These are phyloP conservation scores for Heliconius cydno DNA, from an alignment of 2,888 invertebrate species.

Conservation along the genomic window DNA sequence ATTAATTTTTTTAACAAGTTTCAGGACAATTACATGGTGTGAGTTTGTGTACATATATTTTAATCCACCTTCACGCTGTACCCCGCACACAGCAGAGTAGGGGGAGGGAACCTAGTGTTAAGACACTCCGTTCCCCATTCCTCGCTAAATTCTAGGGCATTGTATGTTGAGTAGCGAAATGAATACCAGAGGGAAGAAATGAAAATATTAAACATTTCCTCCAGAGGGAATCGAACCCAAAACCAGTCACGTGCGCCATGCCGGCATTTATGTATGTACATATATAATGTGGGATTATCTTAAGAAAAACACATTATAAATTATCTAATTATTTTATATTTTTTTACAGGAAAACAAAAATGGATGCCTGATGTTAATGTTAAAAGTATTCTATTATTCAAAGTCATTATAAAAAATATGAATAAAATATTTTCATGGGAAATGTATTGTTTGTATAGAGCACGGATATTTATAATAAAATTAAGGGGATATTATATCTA, in stretches of 20 bases:
- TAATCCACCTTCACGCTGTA: neutral
- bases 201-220: no score
- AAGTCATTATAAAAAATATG: neutral
- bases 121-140: no score
- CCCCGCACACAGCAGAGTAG: no score
- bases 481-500: neutral
- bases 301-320: neutral
- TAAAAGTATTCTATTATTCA: neutral
- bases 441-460: neutral
- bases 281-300: neutral
- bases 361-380: constrained; percentile 58
- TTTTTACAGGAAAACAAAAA: constrained; percentile 66
- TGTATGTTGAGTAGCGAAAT: neutral
- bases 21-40: neutral
- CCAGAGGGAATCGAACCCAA: no score
- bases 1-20: neutral
- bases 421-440: neutral
- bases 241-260: no score
- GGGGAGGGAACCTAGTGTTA: no score
- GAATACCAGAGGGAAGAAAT: neutral
- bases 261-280: neutral
- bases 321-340: constrained; percentile 1
- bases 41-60: neutral
- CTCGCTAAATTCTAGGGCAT: neutral
- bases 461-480: neutral